Base-by-base conservation (phyloP, 2,888 invertebrate species). In the Ormyrus rosae region DNA sequence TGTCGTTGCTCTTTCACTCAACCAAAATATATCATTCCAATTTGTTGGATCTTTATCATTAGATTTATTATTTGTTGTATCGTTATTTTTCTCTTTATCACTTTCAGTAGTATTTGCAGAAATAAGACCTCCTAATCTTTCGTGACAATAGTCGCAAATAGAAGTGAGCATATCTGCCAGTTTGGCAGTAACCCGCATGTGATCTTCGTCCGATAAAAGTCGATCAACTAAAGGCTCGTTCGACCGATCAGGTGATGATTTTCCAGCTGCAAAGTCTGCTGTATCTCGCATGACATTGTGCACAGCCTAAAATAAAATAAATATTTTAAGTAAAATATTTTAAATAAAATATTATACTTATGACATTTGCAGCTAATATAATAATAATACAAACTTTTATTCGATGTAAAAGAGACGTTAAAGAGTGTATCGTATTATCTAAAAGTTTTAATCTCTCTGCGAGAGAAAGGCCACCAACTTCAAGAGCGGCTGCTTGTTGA, bases 81-180 rank as follows among this genome's bases (percentile, higher is more conserved):
- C 89, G 55, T 81, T 87, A 13, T 51, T 69, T 83, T 88, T 89
- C 8, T 89, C 90, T 71, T 87, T 90, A 4, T 90, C 89, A 51
- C 80, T 88, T 85, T 95, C 95, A 82, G 94, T 93, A 84, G 94
- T 94, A 91, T 94, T 95, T 6, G 96, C 95, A 67, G 96, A 95
- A 79, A 98, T 94, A 76, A 98, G 93, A 90, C 97, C 96, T 78
- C 97, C 97, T 91, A 97, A 95, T 83, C 98, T 93, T 89, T 99
- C 98, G 90, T 98, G 97, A 85, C 97, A 97, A 89, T 96, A 96
- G 91, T 98, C 96, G 89, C 97, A 97, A 63, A 98, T 94, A n/a
- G 95, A 94, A 60, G 93, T 93, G 68, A 98, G 92, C 89, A 97
- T 93, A 86, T 96, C 96, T 82, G 93, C 93, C 69, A 98, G 91